Base-by-base conservation (phyloP, 1,140 invertebrate genomes). In the Brachionus paranguensis region DNA sequence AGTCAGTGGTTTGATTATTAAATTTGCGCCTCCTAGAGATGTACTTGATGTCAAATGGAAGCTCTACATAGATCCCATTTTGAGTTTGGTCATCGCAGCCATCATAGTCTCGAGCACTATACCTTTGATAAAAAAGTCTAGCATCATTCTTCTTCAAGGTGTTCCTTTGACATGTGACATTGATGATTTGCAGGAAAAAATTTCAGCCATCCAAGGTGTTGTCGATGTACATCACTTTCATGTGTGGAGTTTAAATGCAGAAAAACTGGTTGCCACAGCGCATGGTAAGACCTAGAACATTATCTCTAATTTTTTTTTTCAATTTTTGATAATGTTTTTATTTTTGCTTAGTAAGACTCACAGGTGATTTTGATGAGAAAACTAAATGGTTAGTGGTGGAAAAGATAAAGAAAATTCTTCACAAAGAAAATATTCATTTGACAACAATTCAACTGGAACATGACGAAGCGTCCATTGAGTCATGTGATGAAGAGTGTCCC, bases 31-130 rank as follows among this genome's bases (percentile, higher is more conserved):
- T 14, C 64, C 60, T 3, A 43, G 20, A 12, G 12, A 24, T 24
- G 43, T 24, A 0, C 91, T 95, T 4, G 96, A 94, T 93, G 87
- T 93, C 84, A 90, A n/a, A 50, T 89, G 92, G 88, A 90, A 89
- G 86, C 92, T 91, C 87, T 98, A 97, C 88, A 94, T 99, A 86
- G 97, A 99, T 91, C 97, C 97, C 17, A 93, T 93, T 20, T 92
- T 99, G 65, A 91, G 90, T 85, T 88, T 92, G n/a, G 68, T 91
- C 14, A 89, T 92, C 88, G 91, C 92, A 5, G 85, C 88, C n/a
- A 88, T 92, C 29, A 92, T 92, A 68, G 86, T 90, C 24, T 86
- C 86, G 29, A 90, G 90, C 10, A 91, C 91, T 20, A 89, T 91
- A 86, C 91, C 91, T 85, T 85, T 92, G 37, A 87, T 92, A 68